Evolutionary conservation across 2,113 vertebrate species (phyloP).

Genomic region (Lagopus muta): DNA sequence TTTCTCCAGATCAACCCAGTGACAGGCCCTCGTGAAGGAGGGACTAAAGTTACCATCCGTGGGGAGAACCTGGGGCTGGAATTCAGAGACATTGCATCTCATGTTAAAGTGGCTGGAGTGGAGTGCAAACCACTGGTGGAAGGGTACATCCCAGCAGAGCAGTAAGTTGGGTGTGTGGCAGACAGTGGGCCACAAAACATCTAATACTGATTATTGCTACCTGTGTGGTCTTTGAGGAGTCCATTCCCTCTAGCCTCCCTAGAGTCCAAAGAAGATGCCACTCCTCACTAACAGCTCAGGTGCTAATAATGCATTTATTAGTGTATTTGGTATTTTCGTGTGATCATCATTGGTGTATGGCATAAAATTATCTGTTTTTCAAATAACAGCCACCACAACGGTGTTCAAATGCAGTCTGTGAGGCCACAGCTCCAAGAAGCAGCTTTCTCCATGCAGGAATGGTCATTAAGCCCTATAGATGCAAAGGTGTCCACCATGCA

Average conservation of each 20-base stretch:
- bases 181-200: neutral
- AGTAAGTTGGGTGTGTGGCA: constrained; percentile 84
- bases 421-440: neutral
- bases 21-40: constrained; percentile 93
- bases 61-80: constrained; percentile 97
- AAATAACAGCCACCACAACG: neutral
- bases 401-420: neutral
- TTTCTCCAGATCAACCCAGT: constrained; percentile 89
- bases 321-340: neutral
- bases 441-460: neutral
- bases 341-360: neutral
- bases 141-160: constrained; percentile 96
- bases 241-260: neutral
- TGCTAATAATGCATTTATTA: neutral
- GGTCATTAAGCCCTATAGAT: neutral
- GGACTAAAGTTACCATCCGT: constrained; percentile 94
- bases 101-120: constrained; percentile 94
- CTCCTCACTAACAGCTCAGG: neutral
- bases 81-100: constrained; percentile 90
- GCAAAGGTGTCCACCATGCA: neutral
- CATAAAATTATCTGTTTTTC: neutral
- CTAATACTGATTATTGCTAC: neutral
- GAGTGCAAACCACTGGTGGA: constrained; percentile 91
- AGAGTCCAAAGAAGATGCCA: neutral
- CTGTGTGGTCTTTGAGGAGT: neutral